Percentiles rank a stretch among this genome's conserved stretches.
Evolutionary conservation across 2,797 vertebrate species (phyloP).

Genomic region (Rhynchotus rufescens): DNA sequence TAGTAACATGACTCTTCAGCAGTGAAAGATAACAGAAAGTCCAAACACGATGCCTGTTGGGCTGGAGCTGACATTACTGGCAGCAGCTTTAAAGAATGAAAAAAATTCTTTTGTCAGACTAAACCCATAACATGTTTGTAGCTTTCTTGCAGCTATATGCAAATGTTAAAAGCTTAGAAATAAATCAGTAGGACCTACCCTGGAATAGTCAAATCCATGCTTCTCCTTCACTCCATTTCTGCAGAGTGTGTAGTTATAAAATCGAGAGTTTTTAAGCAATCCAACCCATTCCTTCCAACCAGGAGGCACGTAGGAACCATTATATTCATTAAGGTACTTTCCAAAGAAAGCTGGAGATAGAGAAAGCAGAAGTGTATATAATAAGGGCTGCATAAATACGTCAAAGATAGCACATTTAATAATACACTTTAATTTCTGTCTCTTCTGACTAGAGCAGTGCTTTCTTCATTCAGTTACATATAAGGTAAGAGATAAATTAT

Average conservation of each 20-base stretch:
- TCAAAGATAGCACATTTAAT: not conserved
- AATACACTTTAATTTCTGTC: not conserved
- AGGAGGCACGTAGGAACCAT: constrained; percentile 93
- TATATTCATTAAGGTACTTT: constrained; percentile 98
- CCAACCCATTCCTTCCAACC: constrained; percentile 98
- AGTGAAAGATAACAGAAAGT: not conserved
- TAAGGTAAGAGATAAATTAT: not conserved
- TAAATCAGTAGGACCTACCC: constrained; percentile 79
- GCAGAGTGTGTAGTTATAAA: constrained; percentile 97
- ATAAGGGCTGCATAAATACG: not conserved
- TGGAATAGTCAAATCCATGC: constrained; percentile 90
- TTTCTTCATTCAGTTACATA: not conserved
- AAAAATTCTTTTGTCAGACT: not conserved
- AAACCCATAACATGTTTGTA: not conserved
- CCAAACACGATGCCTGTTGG: not conserved
- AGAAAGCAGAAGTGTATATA: not conserved
- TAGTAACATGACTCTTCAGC: not conserved
- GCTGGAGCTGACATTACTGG: not conserved
- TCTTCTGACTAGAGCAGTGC: not conserved
- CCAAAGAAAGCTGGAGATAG: constrained; percentile 92
- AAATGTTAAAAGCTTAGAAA: not conserved
- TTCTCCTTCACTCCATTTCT: constrained; percentile 93
- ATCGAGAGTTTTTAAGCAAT: constrained; percentile 95
- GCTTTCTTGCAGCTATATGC: not conserved
- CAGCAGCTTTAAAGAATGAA: not conserved